Evolutionary conservation across 2,113 vertebrate species (phyloP), one percentile per base, ranked within the genome.

Genomic region (Eptesicus fuscus): DNA sequence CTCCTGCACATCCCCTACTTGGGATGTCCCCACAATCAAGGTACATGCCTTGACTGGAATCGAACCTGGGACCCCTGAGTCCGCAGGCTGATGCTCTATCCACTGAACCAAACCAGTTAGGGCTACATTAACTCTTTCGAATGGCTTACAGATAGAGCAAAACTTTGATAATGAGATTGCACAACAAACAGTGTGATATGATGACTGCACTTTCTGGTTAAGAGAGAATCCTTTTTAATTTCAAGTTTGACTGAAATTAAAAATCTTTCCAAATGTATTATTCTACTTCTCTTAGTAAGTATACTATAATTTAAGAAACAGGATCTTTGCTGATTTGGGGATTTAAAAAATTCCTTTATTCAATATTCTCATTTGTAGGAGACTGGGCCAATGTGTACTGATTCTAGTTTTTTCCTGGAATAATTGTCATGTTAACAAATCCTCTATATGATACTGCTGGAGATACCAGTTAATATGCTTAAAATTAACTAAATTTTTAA

Each of bases 211-310:
- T 92, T 95, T 91, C 67, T 71, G 35, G 67, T 14, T 44, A 51
- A 51, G 13, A 84, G 71, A 91, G 56, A 90, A 56, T 30, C 20
- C 16, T 47, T 69, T 84, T 95, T 25, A 4, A 40, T 83, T 88
- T 92, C 42, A 76, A 89, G 1, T 83, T 88, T 53, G 47, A 70
- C 13, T 70, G 32, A 83, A 95, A 79, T 28, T 70, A 49, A 83
- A 95, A 83, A 77, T 83, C 18, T 93, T 89, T 96, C 56, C 20
- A 91, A 94, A 96, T 7, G 11, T 35, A 83, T 44, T 47, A 84
- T n/a, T 89, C 42, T 1, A 93, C 5, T 67, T 90, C 47, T 73
- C 17, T 89, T 74, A 63, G 37, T 83, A 70, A 90, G 61, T 84
- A 59, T 76, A 70, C 12, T 42, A n/a, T 84, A 89, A 80, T 49